Percentiles rank a stretch among this genome's conserved stretches.
These are phyloP conservation scores for Dinocampus coccinellae DNA, from an alignment of 2,888 invertebrate species.

Conservation along the genomic window DNA sequence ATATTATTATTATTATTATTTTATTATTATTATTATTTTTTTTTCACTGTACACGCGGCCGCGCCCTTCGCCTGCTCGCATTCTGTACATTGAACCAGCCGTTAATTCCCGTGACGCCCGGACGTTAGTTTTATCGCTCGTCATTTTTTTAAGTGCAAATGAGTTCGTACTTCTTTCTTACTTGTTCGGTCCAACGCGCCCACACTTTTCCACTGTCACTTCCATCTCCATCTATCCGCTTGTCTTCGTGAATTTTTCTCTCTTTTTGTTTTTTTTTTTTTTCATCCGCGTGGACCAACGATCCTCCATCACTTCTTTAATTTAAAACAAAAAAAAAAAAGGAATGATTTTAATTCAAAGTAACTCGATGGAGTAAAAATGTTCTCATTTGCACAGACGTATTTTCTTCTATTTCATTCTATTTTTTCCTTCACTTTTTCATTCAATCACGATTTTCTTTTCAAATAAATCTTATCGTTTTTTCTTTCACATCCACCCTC, in stretches of 20 bases:
- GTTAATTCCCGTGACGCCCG: conserved; percentile 45
- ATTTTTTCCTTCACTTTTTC: neutral
- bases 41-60: conserved; percentile 13
- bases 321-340: conserved; percentile 62
- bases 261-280: neutral
- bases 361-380: conserved; percentile 59
- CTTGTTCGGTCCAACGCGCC: conserved; percentile 13
- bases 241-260: conserved; percentile 30
- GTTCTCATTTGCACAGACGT: conserved; percentile 44
- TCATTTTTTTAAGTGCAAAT: conserved; percentile 69
- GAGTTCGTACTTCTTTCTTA: conserved; percentile 54
- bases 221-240: conserved; percentile 20
- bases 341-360: conserved; percentile 56
- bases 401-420: conserved; percentile 37
- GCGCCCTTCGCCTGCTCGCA: conserved; percentile 26
- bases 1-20: conserved; percentile 20
- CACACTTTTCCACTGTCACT: conserved; percentile 37
- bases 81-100: conserved; percentile 34
- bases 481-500: conserved; percentile 11
- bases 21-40: conserved; percentile 5
- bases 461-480: neutral
- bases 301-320: conserved; percentile 60
- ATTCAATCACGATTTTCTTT: too few species aligned
- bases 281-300: conserved; percentile 40
- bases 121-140: conserved; percentile 67